Evolutionary conservation across 2,113 vertebrate genomes (phyloP).

Genomic region (Archilochus colubris): DNA sequence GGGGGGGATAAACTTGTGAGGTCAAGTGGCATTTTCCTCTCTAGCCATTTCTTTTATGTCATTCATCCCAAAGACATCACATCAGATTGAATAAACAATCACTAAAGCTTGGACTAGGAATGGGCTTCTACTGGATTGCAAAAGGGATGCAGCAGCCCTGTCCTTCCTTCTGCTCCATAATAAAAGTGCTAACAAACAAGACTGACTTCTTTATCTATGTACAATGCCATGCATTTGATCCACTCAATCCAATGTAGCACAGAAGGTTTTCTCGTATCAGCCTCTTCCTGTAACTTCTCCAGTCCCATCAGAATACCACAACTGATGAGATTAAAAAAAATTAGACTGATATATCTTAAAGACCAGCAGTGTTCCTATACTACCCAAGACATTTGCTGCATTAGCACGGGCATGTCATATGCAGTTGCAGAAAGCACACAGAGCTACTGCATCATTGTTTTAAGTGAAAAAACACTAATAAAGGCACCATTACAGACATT

Average conservation of each 20-base stretch:
- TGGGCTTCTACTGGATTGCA: constrained; percentile 31
- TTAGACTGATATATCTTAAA: not conserved
- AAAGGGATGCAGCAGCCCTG: not conserved
- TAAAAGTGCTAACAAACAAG: constrained; percentile 6
- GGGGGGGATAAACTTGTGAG: not conserved
- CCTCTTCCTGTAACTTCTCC: constrained; percentile 49
- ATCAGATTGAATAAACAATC: constrained; percentile 55
- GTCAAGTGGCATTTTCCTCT: constrained; percentile 51
- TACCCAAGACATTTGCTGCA: not conserved
- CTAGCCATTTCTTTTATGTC: constrained; percentile 34
- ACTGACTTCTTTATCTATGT: constrained; percentile 22
- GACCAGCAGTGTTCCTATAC: not conserved
- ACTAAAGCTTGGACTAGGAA: constrained; percentile 44
- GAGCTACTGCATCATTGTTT: not conserved
- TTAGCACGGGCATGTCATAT: not conserved
- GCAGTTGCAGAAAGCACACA: not conserved
- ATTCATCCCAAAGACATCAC: constrained; percentile 26
- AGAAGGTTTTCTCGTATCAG: constrained; percentile 21
- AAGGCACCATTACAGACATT: not conserved
- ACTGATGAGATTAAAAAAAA: constrained; percentile 51
- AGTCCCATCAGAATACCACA: constrained; percentile 18
- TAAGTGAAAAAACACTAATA: not conserved
- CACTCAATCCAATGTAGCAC: not conserved
- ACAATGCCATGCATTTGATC: not conserved
- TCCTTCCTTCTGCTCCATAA: constrained; percentile 19